Base-by-base conservation (phyloP, 2,888 invertebrate species). In the Ariolimax columbianus region DNA sequence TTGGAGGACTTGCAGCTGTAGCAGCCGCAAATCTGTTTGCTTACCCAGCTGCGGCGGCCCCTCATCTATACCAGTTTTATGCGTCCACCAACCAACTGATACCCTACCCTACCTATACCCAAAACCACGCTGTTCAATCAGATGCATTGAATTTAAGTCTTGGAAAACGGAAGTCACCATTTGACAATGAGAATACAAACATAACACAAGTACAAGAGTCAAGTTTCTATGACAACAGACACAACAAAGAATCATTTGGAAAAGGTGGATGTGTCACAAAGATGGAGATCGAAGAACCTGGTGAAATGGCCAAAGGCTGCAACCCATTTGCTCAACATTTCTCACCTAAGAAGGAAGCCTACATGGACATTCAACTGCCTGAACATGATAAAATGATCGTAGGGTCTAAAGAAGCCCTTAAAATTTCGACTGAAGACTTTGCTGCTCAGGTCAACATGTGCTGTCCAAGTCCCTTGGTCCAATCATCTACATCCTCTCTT, bases 91-190 rank as follows among this genome's bases (percentile, higher is more conserved):
- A 87, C 86, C 87, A 77, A 47, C 86, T 85, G 51, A 82, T 86
- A 30, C 51, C 72, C 75, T 87, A 87, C 80, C 75, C 86, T 23
- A 47, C 51, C 72, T 63, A 73, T 75, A 51, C 36, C 38, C 11
- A 11, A 3, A 2, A 70, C 11, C 90, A 89, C 70, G 88, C 89
- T 17, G 89, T 89, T 26, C 91, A 91, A 87, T 88, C 89, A n/a
- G 91, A 91, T 84, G 92, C 92, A 11, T 89, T 92, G 75, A 91
- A 92, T 84, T 89, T 92, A 68, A 90, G 85, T 68, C 68, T 85
- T 3, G 81, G 81, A 51, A 85, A 85, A n/a, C 70, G 85, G 7
- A 81, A 81, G 26, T 81, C 85, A 33, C 36, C 70, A 30, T 72
- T 43, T 47, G 68, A 81, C 0, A 75, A 77, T 19, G 68, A 75